phyloP scores from a whole-genome alignment of 2,113 vertebrate genomes.

The Dendropsophus ebraccatus region DNA sequence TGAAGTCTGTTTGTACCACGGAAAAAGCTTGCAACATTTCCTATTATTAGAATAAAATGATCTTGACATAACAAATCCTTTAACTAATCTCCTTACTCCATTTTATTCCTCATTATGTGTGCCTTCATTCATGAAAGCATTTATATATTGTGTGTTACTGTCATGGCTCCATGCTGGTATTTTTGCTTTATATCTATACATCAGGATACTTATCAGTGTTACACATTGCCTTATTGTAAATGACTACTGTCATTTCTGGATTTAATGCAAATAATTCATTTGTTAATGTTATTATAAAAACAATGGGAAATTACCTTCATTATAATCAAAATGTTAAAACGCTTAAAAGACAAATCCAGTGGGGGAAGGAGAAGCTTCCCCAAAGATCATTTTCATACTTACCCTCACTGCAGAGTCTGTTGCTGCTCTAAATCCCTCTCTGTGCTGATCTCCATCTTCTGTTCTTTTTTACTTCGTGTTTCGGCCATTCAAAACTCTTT shows the following conservation, averaged over 20 bases:
- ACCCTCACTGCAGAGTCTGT: too few relatives aligned
- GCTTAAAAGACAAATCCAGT: too few relatives aligned
- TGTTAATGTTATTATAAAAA: not conserved
- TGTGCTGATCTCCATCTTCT: too few relatives aligned
- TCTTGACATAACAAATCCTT: slow-evolving; percentile 45
- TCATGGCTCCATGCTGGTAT: slow-evolving; percentile 9
- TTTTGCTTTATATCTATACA: not conserved
- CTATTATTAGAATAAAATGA: slow-evolving; percentile 52
- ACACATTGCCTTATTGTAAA: not conserved
- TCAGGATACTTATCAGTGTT: not conserved
- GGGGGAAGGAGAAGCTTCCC: too few relatives aligned
- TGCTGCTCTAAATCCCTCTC: too few relatives aligned
- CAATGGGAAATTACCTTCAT: too few relatives aligned
- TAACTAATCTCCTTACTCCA: slow-evolving; percentile 39
- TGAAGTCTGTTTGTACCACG: slow-evolving; percentile 51
- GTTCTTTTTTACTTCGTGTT: too few relatives aligned
- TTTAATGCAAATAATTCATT: not conserved
- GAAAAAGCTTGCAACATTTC: slow-evolving; percentile 48
- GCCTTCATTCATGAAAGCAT: slow-evolving; percentile 26
- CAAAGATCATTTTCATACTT: too few relatives aligned
- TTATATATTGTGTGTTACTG: slow-evolving; percentile 15
- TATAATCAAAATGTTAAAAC: too few relatives aligned
- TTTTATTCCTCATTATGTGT: slow-evolving; percentile 27
- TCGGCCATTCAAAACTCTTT: too few relatives aligned
- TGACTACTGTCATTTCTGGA: not conserved